Base-by-base conservation (phyloP, 1,140 invertebrate species). In the Lepidostoma basale region DNA sequence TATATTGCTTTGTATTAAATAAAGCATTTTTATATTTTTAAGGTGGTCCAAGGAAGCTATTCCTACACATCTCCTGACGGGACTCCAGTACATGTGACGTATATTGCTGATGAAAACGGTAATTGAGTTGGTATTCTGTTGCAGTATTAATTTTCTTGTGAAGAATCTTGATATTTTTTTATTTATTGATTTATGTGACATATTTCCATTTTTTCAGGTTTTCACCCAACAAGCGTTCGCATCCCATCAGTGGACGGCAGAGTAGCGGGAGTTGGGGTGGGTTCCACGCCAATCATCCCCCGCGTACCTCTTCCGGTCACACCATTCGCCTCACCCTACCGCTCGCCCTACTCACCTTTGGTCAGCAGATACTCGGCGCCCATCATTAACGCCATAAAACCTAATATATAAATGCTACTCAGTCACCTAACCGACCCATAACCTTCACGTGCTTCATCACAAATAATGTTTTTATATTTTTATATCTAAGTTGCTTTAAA, bases 51-150 rank as follows among this genome's bases (percentile, higher is more conserved):
- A 78, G 91, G 91, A 25, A 88, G 88, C 42, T 92, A 86, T 68
- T 87, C 90, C 12, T 95, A 94, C 75, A 90, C 90, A 1, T 89
- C 92, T 14, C 90, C 90, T 0, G 91, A 94, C 74, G 92, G 92
- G 30, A 85, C 85, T 9, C 84, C 86, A 1, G 85, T 89, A 36
- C 79, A 83, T 67, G 77, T 91, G 1, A 84, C 81, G 26, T 91
- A 91, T 74, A 84, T 87, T n/a, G 89, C 89, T 28, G 81, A 83
- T 72, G 81, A 83, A 76, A 81, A 81, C 72, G 81, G 81, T 82
- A 78, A 75, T 12, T 44, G 6, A n/a, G n/a, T n/a, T n/a, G n/a
- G n/a, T n/a, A n/a, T n/a, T n/a, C n/a, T n/a, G n/a, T n/a, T n/a
- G n/a, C n/a, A n/a, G n/a, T n/a, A n/a, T n/a, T n/a, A n/a, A n/a